Base-by-base conservation (phyloP, 64 coral and sea anemone species). In the Catalaphyllia jardinei region DNA sequence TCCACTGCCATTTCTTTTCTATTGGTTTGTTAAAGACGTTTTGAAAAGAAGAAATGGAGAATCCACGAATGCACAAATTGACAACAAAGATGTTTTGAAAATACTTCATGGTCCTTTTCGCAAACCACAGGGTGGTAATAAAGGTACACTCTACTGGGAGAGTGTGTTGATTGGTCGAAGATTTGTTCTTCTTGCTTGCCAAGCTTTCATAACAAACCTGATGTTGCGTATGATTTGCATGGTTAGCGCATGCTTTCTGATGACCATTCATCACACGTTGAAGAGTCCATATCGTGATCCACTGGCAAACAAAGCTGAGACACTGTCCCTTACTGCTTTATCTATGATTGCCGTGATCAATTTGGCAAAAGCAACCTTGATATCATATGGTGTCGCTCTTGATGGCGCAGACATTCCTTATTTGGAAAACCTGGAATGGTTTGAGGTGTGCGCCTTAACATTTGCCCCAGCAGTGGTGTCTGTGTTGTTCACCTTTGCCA, bases 101-200 rank as follows among this genome's bases (percentile, higher is more conserved):
- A 80, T 96, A 0, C 86, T 96, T 10, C 87, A 92, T 62, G 90
- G 83, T 8, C 86, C 94, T n/a, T 96, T 96, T 69, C 80, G 86
- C 20, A 31, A 51, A 9, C 94, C 94, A 27, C 38, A 67, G 10
- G 50, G 28, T 28, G 29, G 64, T 9, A 51, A 52, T 54, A 63
- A 63, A 79, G 94, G 94, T 4, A 79, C 94, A 13, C 60, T 92
- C 5, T 84, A 96, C 63, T 96, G 94, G 94, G 94, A 96, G 79
- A 96, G 94, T 30, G 64, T 96, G 78, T 67, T 96, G 22, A 96
- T 92, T 64, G 94, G 86, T 27, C 87, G 94, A 86, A 46, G 94
- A 24, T 86, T 96, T 31, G 22, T 89, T 24, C 71, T 92, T 17
- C 73, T 96, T 14, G 67, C 50, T 24, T 63, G 88, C 13, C 72